These are phyloP conservation scores for Manis pentadactyla DNA, from an alignment of 2,797 vertebrate genomes.

Conservation along the genomic window DNA sequence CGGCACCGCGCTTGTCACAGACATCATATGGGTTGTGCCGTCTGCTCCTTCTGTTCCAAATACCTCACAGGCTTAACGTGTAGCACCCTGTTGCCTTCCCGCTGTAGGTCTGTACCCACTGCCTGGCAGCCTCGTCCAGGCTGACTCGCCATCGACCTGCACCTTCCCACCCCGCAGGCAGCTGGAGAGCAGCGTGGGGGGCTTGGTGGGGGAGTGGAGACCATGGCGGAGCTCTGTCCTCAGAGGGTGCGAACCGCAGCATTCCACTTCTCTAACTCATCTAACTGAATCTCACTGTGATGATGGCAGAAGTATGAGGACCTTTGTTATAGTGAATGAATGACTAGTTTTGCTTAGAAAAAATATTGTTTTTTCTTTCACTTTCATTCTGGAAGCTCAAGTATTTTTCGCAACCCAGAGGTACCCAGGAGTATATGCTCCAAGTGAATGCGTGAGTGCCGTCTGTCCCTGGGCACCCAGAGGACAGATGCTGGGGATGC, in stretches of 20 bases:
- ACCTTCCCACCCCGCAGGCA: background rate
- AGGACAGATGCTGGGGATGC: background rate
- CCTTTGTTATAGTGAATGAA: background rate
- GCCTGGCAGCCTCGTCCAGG: slow-evolving; percentile 65
- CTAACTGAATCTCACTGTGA: background rate
- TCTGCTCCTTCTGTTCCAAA: slow-evolving; percentile 65
- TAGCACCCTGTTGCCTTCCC: slow-evolving; percentile 47
- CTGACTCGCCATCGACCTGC: background rate
- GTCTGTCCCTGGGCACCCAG: background rate
- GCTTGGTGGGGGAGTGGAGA: no score
- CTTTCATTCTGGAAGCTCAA: background rate
- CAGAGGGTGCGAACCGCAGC: background rate
- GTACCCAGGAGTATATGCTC: background rate
- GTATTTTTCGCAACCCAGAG: background rate
- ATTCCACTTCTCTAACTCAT: background rate
- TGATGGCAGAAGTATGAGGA: background rate
- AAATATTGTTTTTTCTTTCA: background rate
- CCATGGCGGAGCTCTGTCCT: background rate
- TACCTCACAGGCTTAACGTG: slow-evolving; percentile 69
- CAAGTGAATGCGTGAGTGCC: background rate
- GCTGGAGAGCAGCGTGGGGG: no score
- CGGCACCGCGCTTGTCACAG: slow-evolving; percentile 12
- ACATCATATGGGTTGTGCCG: slow-evolving; percentile 54
- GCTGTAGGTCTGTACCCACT: slow-evolving; percentile 65
- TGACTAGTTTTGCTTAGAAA: background rate